Evolutionary conservation across 1,140 invertebrate genomes (phyloP).

Genomic region (Pogonus chalceus): DNA sequence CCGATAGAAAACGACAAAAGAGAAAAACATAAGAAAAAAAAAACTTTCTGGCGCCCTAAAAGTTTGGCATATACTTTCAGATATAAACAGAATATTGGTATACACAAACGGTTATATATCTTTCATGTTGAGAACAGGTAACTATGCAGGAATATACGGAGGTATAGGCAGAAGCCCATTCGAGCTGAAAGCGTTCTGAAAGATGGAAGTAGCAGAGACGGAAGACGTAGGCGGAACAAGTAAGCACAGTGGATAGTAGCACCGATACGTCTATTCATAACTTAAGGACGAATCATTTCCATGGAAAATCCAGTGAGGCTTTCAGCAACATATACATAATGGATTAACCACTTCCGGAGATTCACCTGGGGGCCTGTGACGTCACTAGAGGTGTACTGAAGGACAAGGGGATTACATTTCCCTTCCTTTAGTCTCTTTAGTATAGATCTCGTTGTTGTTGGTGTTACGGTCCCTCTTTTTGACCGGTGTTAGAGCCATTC

Average conservation of each 20-base stretch:
- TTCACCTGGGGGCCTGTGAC: not conserved
- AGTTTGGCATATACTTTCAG: too few species aligned
- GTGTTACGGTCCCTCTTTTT: not conserved
- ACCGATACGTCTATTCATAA: conserved; percentile 2
- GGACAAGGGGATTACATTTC: not conserved
- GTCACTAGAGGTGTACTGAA: not conserved
- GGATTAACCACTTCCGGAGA: conserved; percentile 4
- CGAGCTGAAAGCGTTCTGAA: not conserved
- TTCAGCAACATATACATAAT: conserved; percentile 6
- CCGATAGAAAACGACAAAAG: not conserved
- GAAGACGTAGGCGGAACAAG: not conserved
- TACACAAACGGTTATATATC: not conserved
- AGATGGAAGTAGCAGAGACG: not conserved
- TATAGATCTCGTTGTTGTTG: not conserved
- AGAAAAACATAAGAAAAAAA: not conserved
- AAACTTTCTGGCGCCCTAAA: not conserved
- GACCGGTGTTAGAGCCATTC: not conserved
- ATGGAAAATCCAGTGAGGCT: conserved; percentile 1
- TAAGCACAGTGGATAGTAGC: not conserved
- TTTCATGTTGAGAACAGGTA: not conserved
- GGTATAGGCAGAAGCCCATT: not conserved
- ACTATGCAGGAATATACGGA: not conserved
- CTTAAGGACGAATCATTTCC: conserved; percentile 4
- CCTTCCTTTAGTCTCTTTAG: not conserved
- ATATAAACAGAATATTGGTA: not conserved